phyloP scores from a whole-genome alignment of 2,797 vertebrate species.

The Adelosebastes latens region DNA sequence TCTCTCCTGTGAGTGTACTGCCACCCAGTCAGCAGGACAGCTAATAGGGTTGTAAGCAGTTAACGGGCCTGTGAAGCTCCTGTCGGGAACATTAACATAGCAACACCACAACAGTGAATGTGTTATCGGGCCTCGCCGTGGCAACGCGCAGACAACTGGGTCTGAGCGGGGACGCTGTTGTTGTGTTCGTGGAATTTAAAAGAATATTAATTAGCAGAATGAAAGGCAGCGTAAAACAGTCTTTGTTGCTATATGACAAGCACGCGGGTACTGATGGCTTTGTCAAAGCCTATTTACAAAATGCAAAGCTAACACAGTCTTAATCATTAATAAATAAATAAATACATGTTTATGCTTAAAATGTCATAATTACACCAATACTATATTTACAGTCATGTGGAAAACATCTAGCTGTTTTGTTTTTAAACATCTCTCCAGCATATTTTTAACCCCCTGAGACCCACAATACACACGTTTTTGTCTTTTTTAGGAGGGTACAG shows the following conservation, averaged over 20 bases:
- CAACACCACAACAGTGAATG: slow-evolving; percentile 27
- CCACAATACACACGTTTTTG: neutral
- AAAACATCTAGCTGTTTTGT: neutral
- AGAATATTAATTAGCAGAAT: slow-evolving; percentile 49
- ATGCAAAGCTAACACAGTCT: neutral
- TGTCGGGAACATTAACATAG: slow-evolving; percentile 38
- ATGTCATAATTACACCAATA: neutral
- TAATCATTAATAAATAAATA: slow-evolving; percentile 3
- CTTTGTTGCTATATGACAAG: slow-evolving; percentile 13
- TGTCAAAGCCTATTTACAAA: slow-evolving; percentile 16
- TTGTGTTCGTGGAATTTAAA: slow-evolving; percentile 18
- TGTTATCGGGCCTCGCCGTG: slow-evolving; percentile 43
- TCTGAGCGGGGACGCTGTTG: slow-evolving; percentile 14
- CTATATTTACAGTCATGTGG: neutral
- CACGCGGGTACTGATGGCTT: neutral
- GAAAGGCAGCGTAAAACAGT: slow-evolving; percentile 30
- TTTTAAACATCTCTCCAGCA: neutral
- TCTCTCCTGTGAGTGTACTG: slow-evolving; percentile 15
- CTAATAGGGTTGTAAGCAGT: slow-evolving; percentile 42
- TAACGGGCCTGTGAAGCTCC: slow-evolving; percentile 38
- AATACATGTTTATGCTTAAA: neutral
- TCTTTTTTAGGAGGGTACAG: too few species aligned
- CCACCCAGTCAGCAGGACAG: slow-evolving; percentile 24
- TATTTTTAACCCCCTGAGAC: neutral
- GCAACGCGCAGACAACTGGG: slow-evolving; percentile 35